Evolutionary conservation across 2,888 invertebrate genomes (phyloP).

Genomic region (Mesorhabditis spiculigera): DNA sequence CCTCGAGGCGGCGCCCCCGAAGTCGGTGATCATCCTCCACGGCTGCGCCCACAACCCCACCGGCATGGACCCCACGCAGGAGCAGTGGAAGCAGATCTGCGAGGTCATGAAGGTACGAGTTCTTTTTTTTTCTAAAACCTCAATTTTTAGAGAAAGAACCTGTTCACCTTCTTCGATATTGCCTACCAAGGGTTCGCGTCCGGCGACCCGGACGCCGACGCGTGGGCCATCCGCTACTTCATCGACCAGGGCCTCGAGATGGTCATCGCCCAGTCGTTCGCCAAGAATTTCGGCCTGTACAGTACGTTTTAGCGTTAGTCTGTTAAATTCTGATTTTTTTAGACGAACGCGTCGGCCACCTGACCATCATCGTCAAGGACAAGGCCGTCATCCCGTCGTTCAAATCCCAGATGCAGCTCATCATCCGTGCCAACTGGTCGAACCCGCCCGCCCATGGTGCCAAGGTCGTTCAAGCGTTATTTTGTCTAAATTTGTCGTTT

Average conservation of each 20-base stretch:
- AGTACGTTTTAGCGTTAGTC: conserved; percentile 66
- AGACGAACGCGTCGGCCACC: conserved; percentile 90
- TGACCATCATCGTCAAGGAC: conserved; percentile 75
- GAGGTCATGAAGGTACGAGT: conserved; percentile 73
- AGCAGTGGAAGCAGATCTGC: conserved; percentile 87
- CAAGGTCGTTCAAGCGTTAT: conserved; percentile 64
- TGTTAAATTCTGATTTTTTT: conserved; percentile 15
- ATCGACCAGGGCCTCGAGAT: conserved; percentile 75
- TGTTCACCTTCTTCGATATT: conserved; percentile 58
- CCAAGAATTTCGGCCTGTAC: conserved; percentile 98
- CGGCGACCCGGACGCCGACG: conserved; percentile 87
- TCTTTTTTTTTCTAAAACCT: conserved; percentile 7
- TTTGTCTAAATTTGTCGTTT: background rate
- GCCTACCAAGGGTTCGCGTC: conserved; percentile 81
- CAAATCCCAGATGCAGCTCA: conserved; percentile 63
- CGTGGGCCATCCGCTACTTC: conserved; percentile 86
- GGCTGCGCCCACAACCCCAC: conserved; percentile 98
- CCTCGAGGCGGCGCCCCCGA: conserved; percentile 6
- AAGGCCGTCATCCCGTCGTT: conserved; percentile 68
- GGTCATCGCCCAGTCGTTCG: conserved; percentile 90
- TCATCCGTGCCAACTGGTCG: conserved; percentile 53
- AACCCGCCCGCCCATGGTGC: conserved; percentile 95
- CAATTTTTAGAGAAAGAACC: conserved; percentile 33
- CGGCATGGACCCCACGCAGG: conserved; percentile 86
- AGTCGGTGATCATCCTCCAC: conserved; percentile 84